These are phyloP conservation scores for Dicycla oo DNA, from an alignment of 2,888 invertebrate species.

Conservation along the genomic window DNA sequence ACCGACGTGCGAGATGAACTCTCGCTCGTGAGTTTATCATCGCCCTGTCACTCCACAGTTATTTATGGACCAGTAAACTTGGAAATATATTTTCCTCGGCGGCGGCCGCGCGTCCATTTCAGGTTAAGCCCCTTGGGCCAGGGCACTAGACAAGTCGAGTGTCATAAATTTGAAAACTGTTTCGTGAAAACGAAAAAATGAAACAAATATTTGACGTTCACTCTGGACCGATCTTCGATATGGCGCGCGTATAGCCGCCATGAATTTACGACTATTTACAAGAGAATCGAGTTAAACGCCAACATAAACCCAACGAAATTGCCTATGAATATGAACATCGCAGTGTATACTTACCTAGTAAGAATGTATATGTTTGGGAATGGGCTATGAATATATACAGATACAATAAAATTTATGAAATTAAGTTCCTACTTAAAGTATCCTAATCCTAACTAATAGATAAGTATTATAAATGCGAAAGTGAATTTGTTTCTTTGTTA, in stretches of 20 bases:
- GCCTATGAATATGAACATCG: constrained; percentile 61
- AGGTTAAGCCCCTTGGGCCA: constrained; percentile 89
- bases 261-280: constrained; percentile 75
- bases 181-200: constrained; percentile 86
- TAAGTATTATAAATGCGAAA: too few relatives aligned
- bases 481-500: too few relatives aligned
- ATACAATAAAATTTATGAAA: constrained; percentile 27
- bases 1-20: constrained; percentile 87
- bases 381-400: constrained; percentile 30
- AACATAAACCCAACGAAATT: constrained; percentile 65
- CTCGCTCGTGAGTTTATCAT: constrained; percentile 88
- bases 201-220: constrained; percentile 85
- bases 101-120: constrained; percentile 88
- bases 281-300: constrained; percentile 67
- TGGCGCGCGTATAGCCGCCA: constrained; percentile 61
- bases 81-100: constrained; percentile 89
- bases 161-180: constrained; percentile 90
- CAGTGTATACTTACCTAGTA: constrained; percentile 21
- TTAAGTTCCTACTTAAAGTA: constrained; percentile 11
- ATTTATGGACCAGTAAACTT: constrained; percentile 90
- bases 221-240: constrained; percentile 77
- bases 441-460: too few relatives aligned
- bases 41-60: constrained; percentile 89
- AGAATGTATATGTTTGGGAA: constrained; percentile 35
- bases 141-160: constrained; percentile 88